These are phyloP conservation scores for Drosophila dunni DNA, from an alignment of 1,140 invertebrate species.

Conservation along the genomic window DNA sequence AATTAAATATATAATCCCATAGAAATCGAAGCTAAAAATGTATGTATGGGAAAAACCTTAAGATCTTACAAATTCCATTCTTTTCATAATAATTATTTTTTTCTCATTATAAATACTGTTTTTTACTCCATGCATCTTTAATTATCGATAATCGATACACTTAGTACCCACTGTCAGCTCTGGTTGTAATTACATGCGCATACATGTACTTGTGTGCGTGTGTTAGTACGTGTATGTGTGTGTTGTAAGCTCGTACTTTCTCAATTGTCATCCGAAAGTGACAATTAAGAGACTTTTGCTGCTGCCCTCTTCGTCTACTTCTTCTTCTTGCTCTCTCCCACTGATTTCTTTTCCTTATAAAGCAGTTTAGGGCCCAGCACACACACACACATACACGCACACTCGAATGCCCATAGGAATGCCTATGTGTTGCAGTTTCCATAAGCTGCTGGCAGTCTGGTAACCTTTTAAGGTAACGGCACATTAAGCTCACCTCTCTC, in stretches of 20 bases:
- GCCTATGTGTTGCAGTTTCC: slow-evolving; percentile 5
- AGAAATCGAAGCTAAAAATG: too few relatives aligned
- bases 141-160: neutral
- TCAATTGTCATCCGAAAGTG: slow-evolving; percentile 58
- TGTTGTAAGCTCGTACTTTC: slow-evolving; percentile 54
- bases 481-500: slow-evolving; percentile 39
- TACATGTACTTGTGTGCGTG: slow-evolving; percentile 12
- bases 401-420: neutral
- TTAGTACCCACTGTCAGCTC: neutral
- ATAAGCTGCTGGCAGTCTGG: slow-evolving; percentile 5
- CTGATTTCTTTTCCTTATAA: slow-evolving; percentile 42
- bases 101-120: too few relatives aligned
- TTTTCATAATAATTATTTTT: too few relatives aligned
- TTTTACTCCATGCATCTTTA: too few relatives aligned
- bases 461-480: slow-evolving; percentile 33
- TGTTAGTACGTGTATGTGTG: neutral
- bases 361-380: slow-evolving; percentile 35
- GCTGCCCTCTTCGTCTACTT: neutral
- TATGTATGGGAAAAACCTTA: too few relatives aligned
- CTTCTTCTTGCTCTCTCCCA: slow-evolving; percentile 1
- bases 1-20: too few relatives aligned
- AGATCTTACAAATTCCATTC: too few relatives aligned
- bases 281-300: slow-evolving; percentile 29
- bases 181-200: slow-evolving; percentile 16
- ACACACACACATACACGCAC: slow-evolving; percentile 14